Conservation (phyloP, 2,113 vertebrate species). For the Bombycilla garrulus region DNA sequence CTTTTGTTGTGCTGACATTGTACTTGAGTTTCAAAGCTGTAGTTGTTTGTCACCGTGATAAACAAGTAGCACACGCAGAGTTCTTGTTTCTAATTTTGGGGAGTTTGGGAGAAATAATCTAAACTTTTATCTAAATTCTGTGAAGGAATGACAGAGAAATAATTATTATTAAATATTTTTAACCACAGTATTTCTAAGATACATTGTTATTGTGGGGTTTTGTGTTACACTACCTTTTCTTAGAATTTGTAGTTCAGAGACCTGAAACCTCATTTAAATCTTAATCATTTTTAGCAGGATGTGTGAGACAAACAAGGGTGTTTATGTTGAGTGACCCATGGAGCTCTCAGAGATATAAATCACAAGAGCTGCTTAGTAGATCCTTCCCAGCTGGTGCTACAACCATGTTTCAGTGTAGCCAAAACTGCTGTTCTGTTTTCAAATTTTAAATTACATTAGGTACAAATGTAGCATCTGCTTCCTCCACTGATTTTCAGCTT, state of each 20-base stretch:
- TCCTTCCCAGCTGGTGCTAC: constrained; percentile 2
- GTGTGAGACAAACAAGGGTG: background rate
- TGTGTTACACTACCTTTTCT: background rate
- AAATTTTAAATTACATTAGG: background rate
- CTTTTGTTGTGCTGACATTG: background rate
- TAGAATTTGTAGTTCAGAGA: background rate
- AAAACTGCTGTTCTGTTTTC: background rate
- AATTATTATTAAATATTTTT: background rate
- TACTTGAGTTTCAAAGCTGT: background rate
- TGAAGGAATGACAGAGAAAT: background rate
- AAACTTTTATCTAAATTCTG: background rate
- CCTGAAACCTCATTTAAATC: constrained; percentile 10
- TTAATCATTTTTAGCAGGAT: constrained; percentile 29
- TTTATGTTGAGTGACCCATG: background rate
- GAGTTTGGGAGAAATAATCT: background rate
- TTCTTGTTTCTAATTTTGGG: background rate
- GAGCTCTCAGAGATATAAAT: background rate
- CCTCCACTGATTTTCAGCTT: background rate
- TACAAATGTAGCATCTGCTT: background rate
- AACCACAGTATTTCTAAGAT: background rate
- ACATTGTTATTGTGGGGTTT: background rate
- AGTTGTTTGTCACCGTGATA: background rate
- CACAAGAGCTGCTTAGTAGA: background rate
- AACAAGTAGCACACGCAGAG: background rate
- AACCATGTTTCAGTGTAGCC: background rate